Base-by-base conservation (phyloP, 37 sponge, comb jelly and placozoan genomes). In the Axinella damicornis region DNA sequence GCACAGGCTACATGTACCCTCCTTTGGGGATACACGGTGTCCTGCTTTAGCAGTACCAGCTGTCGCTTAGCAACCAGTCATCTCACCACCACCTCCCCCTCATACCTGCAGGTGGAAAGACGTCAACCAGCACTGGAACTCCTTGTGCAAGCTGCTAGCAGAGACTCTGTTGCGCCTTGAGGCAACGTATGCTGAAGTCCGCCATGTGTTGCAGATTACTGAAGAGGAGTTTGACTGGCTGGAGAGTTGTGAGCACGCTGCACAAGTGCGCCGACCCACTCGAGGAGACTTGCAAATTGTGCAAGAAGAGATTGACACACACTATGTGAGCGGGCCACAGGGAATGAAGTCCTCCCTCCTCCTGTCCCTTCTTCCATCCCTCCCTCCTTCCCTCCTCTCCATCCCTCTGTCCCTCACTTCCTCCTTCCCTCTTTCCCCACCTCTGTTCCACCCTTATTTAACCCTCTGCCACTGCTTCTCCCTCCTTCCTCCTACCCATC, bases 171-270 rank as follows among this genome's bases (percentile, higher is more conserved):
- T 87, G 31, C 38, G 64, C 19, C 78, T 92, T 34, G 72, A 78
- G 61, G 77, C 88, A 15, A 76, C 88, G 4, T 78, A 78, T 33
- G 58, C 78, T 14, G 80, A 92, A 36, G 19, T 92, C 36, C 25
- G 84, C 17, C 77, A 82, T 59, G 76, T 87, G 37, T 35, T 78
- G 32, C 71, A 63, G 57, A 83, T 87, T 52, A 77, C 73, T 22
- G 33, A 0, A 34, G 83, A 87, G 37, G 88, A 92, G 36, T 81
- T 73, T 57, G 84, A 83, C 13, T 92, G 92, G 92, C 57, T 92
- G 73, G 67, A 71, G 57, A 57, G 28, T 6, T 33, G 76, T n/a
- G 64, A 71, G 46, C 64, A 68, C 2, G 6, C 15, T 0, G 65
- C 62, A 19, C 35, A 40, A 13, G 67, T 31, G 16, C 21, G 33